Base-by-base conservation (phyloP, 2,113 vertebrate genomes). In the Hippolais icterina region DNA sequence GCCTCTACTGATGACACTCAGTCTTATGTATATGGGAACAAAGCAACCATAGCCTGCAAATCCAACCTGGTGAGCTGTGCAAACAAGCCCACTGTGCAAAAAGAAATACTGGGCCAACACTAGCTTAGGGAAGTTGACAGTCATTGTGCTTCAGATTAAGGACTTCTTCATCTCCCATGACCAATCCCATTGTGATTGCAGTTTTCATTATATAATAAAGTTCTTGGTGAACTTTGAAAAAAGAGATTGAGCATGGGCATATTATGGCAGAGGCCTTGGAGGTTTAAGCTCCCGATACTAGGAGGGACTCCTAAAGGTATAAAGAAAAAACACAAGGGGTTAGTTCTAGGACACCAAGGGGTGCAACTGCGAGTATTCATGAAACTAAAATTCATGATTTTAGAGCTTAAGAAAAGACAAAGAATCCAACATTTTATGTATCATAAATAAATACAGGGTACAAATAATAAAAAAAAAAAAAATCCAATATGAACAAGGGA, bases 301-400 rank as follows among this genome's bases (percentile, higher is more conserved):
- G 29, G 9, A 81, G 9, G 7, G 28, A 53, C 2, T 76, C 5
- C 10, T 24, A 49, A 49, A 83, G 19, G 2, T 37, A n/a, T 47
- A 44, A 80, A 72, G 9, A 50, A 66, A 75, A 79, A 1, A 0
- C 12, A 41, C 1, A 33, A 19, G 4, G 35, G 3, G 2, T 42
- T 68, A 39, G 20, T 29, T 83, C 9, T 5, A 12, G 49, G 29
- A 49, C 11, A 31, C 7, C 5, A 59, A 65, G 35, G 29, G 75
- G 3, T 17, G 4, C 11, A 79, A 42, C 14, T 49, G 9, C 47
- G 37, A 68, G 28, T 13, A 21, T 4, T 52, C 41, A 12, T 60
- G 56, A 76, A 83, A 28, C 9, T 42, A 9, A n/a, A n/a, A n/a
- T n/a, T n/a, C n/a, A n/a, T n/a, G n/a, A 50, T 52, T 54, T 56